These are phyloP conservation scores for Pluvianellus socialis DNA, from an alignment of 2,113 vertebrate genomes.

Conservation along the genomic window DNA sequence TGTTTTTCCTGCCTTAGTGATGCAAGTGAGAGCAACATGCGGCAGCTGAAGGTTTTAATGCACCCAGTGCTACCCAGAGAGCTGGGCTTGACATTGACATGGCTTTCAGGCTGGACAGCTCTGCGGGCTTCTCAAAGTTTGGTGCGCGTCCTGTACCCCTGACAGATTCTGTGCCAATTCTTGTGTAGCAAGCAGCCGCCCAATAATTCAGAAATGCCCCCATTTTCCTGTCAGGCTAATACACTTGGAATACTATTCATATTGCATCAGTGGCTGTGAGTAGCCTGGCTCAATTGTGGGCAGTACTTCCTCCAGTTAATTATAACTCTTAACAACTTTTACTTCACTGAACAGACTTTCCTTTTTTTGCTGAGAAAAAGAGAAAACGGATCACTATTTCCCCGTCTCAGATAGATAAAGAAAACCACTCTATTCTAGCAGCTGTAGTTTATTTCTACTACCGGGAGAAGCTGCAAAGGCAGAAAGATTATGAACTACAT, in stretches of 20 bases:
- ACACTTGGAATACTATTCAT: not conserved
- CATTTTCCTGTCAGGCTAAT: not conserved
- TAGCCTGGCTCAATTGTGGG: constrained; percentile 3
- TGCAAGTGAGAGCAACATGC: not conserved
- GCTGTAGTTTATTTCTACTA: not conserved
- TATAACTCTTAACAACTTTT: not conserved
- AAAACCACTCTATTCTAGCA: not conserved
- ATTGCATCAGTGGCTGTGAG: not conserved
- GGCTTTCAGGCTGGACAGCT: fast-evolving
- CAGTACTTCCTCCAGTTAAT: constrained; percentile 4
- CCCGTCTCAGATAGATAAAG: not conserved
- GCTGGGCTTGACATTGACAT: not conserved
- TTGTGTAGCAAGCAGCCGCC: not conserved
- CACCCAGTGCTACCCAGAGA: not conserved
- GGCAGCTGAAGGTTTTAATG: not conserved
- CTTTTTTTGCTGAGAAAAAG: not conserved
- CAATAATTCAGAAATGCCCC: not conserved
- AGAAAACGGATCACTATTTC: not conserved
- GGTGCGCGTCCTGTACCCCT: not conserved
- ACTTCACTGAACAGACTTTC: not conserved
- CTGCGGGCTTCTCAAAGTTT: not conserved
- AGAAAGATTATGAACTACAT: not conserved
- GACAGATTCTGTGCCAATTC: not conserved
- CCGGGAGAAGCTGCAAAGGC: not conserved
- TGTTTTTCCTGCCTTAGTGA: not conserved